Base-by-base conservation (phyloP, 2,797 vertebrate genomes). In the Remorina albescens region DNA sequence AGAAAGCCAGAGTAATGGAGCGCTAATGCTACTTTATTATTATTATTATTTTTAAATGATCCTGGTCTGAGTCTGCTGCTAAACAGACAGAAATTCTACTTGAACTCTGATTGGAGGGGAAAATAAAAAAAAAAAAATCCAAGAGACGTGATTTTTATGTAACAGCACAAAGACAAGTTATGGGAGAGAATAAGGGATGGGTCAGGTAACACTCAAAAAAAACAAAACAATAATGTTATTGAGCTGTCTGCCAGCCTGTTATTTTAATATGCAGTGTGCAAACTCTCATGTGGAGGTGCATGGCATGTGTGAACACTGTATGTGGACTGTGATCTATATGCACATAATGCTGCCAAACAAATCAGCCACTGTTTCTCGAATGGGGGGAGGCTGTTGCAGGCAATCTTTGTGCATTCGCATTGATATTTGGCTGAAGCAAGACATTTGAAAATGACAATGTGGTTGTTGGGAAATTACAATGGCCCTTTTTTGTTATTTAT, bases 1-100 rank as follows among this genome's bases (percentile, higher is more conserved):
- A 62, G 25, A 32, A 21, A 36, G 12, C 42, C 30, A 18, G 46
- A 60, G 34, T 28, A 61, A 25, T 9, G 3, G 26, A 72, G 63
- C 41, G 66, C 1, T 5, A 16, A 34, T 30, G 3, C 12, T 58
- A 1, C 47, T 57, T 16, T 67, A 25, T 41, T 28, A n/a, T n/a
- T n/a, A n/a, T n/a, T n/a, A n/a, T 16, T 67, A 25, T 41, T 28
- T 74, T 53, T 55, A 64, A 47, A 68, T 36, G 3, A 67, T 68
- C 11, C 64, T 58, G 6, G 5, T 50, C 49, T 25, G 46, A 69
- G 41, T 42, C 50, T 25, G 18, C 34, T 56, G 55, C 66, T 11
- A 25, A 51, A 74, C 61, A 71, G 55, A 28, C 57, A 73, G 55
- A 80, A 32, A 62, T 60, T 57, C 36, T 28, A 44, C 67, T 67